These are phyloP conservation scores for Erythrolamprus reginae DNA, from an alignment of 2,113 vertebrate species.

Conservation along the genomic window DNA sequence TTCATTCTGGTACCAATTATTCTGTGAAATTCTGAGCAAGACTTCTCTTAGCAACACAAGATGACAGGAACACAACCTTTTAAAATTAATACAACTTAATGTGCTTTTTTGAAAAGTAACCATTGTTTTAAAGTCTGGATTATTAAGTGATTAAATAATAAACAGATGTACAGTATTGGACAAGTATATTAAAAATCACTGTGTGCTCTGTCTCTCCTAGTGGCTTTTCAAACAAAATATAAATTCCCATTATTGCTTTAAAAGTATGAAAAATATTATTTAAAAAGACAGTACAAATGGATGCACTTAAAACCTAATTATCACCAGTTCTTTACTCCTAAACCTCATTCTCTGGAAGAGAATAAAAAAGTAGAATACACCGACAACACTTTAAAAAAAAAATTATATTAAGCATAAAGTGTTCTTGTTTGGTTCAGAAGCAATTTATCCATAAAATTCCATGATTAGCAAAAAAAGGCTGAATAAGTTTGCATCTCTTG, in stretches of 20 bases:
- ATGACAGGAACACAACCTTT: not conserved
- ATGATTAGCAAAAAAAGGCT: slow-evolving; percentile 28
- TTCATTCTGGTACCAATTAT: not conserved
- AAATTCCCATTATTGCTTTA: slow-evolving; percentile 51
- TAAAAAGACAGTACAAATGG: slow-evolving; percentile 40
- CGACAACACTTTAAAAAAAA: slow-evolving; percentile 39
- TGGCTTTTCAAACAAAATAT: slow-evolving; percentile 23
- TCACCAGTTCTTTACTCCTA: slow-evolving; percentile 45
- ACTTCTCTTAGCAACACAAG: not conserved
- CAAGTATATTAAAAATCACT: not conserved
- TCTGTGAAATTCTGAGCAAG: not conserved
- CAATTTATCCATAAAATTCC: slow-evolving; percentile 20
- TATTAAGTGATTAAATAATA: not conserved
- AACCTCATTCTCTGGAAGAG: slow-evolving; percentile 50
- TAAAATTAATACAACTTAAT: slow-evolving; percentile 7
- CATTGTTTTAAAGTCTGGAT: not conserved
- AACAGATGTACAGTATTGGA: not conserved
- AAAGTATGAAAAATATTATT: slow-evolving; percentile 44
- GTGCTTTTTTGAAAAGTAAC: slow-evolving; percentile 12
- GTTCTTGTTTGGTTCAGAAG: slow-evolving; percentile 35
- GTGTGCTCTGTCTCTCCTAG: not conserved
- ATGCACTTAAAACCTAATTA: slow-evolving; percentile 9
- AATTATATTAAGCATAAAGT: slow-evolving; percentile 23
- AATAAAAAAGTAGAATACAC: slow-evolving; percentile 43
- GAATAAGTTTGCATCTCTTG: slow-evolving; percentile 25